A percentile compares a stretch with the other conserved stretches of the same genome.
phyloP scores from a whole-genome alignment of 2,113 vertebrate species.

The Poicephalus meyeri region DNA sequence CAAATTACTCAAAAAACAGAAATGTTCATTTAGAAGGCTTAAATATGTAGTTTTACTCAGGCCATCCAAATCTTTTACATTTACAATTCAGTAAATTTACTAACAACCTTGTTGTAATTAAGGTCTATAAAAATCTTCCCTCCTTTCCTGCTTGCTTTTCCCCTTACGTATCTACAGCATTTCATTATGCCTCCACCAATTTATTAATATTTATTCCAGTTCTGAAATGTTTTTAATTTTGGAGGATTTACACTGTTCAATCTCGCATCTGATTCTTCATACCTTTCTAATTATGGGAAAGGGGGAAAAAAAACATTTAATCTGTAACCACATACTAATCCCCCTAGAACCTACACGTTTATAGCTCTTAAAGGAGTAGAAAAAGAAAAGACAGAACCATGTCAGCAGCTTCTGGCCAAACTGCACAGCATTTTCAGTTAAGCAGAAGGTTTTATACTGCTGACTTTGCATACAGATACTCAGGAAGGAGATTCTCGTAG shows the following conservation, averaged over 20 bases:
- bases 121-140: conserved; percentile 74
- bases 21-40: conserved; percentile 87
- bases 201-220: conserved; percentile 78
- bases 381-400: neutral
- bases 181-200: conserved; percentile 70
- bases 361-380: conserved; percentile 7
- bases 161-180: conserved; percentile 64
- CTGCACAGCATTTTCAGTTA: neutral
- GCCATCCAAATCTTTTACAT: conserved; percentile 81
- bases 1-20: conserved; percentile 86
- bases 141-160: conserved; percentile 70
- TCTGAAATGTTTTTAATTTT: conserved; percentile 73
- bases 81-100: conserved; percentile 83
- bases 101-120: conserved; percentile 82
- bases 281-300: conserved; percentile 50
- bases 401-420: conserved; percentile 6
- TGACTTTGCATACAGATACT: neutral
- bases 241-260: conserved; percentile 60
- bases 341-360: conserved; percentile 7
- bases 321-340: conserved; percentile 17
- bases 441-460: neutral
- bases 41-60: conserved; percentile 86
- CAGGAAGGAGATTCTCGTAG: neutral
- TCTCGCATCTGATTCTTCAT: conserved; percentile 56
- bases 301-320: neutral